Evolutionary conservation across 64 coral and sea anemone species (phyloP), one percentile per base, ranked within the genome.

Genomic region (Stichodactyla helianthus): DNA sequence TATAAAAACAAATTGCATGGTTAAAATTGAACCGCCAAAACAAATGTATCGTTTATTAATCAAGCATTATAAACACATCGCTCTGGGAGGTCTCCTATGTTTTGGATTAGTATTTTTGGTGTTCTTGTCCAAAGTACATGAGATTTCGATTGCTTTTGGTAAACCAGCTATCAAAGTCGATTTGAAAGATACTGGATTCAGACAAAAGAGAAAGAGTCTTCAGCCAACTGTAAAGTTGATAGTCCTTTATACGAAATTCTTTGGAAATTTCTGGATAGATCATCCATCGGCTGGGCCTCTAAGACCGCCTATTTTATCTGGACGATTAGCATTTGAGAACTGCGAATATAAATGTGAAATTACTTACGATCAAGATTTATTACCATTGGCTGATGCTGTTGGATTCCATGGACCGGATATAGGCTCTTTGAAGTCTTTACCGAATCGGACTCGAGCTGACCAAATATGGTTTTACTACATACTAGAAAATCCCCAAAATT

Each of bases 401-500:
- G 87, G 87, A 27, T 89, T 93, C 83, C 92, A 93, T 59, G 82
- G 22, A 6, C 83, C 81, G 35, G 92, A 93, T 60, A 86, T 93
- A 31, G 51, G 7, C 10, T 18, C 28, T 26, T 27, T 44, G 15
- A 58, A 55, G 17, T 19, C 59, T 27, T 28, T 54, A 58, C 11
- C 74, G 55, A 55, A 88, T 23, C 79, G 76, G 22, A 82, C 51
- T 18, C 77, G 59, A 16, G 11, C 16, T 65, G 51, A 57, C 19
- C 92, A 93, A 86, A 81, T 85, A 9, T 89, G 88, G 82, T 89
- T 93, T 27, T 93, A 89, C 44, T 93, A 81, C 20, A 79, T 89
- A 0, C 31, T 89, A 52, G 92, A 93, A 35, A 93, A 86, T 52
- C 92, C 92, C 7, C 14, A 59, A 54, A 85, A 84, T 62, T 84